phyloP scores from a whole-genome alignment of 2,113 vertebrate species.

The Carassius gibelio region DNA sequence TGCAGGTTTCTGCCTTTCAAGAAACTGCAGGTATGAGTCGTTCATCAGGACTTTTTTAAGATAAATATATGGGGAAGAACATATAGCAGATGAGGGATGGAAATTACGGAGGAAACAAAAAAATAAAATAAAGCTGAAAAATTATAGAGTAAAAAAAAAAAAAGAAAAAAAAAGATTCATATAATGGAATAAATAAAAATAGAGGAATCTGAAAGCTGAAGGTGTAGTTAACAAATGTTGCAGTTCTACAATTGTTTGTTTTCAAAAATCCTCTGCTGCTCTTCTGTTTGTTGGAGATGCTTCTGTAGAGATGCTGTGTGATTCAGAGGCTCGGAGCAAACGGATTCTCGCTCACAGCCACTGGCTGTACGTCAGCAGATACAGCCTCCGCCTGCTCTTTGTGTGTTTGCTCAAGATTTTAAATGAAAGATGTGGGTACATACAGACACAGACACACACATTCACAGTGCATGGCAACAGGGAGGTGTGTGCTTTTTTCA shows the following conservation, averaged over 20 bases:
- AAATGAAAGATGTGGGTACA: conserved; percentile 16
- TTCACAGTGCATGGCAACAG: background rate
- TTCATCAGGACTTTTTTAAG: conserved; percentile 55
- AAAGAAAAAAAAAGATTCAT: background rate
- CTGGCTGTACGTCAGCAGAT: conserved; percentile 23
- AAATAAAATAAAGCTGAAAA: background rate
- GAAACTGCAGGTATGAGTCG: conserved; percentile 39
- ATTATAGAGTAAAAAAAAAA: background rate
- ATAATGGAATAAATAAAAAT: background rate
- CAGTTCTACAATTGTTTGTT: background rate
- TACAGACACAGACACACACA: background rate
- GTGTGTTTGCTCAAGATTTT: conserved; percentile 28
- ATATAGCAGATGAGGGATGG: background rate
- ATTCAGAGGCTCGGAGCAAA: conserved; percentile 31
- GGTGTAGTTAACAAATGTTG: conserved; percentile 5
- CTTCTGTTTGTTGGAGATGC: background rate
- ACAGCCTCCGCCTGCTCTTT: conserved; percentile 41
- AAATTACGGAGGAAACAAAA: background rate
- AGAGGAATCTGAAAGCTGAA: background rate
- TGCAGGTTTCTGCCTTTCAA: conserved; percentile 28
- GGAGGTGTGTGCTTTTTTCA: background rate
- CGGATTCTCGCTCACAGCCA: conserved; percentile 38
- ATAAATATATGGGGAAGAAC: background rate
- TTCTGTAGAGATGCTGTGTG: conserved; percentile 33
- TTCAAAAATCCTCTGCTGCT: conserved; percentile 5